Percentiles rank a stretch among this genome's conserved stretches.
Conservation (phyloP, 2,797 vertebrate species). For the Hippopotamyrus pictus region DNA sequence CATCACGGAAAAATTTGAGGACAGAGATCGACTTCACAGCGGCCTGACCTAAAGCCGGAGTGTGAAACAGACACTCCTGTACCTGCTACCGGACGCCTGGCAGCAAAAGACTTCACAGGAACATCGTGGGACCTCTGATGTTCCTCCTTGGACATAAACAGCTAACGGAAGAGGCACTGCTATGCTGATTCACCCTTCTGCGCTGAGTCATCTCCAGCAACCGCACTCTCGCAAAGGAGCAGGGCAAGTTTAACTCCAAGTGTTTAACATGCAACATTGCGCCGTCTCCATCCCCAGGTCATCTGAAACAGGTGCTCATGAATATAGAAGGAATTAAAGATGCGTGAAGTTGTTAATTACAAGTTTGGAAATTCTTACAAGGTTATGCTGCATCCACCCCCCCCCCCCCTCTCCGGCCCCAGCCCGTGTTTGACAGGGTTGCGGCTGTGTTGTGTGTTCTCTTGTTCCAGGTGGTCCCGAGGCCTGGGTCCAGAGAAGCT, state of each 20-base stretch:
- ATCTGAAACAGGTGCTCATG: constrained; percentile 58
- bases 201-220: background rate
- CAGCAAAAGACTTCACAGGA: background rate
- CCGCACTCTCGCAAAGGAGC: background rate
- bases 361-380: constrained; percentile 49
- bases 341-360: constrained; percentile 58
- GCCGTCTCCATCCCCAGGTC: constrained; percentile 41
- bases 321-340: constrained; percentile 58
- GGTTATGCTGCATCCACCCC: constrained; percentile 36
- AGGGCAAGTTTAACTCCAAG: constrained; percentile 28
- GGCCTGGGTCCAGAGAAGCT: background rate
- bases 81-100: background rate
- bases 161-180: background rate
- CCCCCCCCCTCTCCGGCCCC: background rate
- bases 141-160: background rate
- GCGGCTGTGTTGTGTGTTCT: constrained; percentile 27
- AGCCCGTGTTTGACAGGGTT: constrained; percentile 30
- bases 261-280: constrained; percentile 44
- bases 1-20: background rate
- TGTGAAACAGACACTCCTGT: background rate
- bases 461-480: constrained; percentile 22
- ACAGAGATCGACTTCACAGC: background rate
- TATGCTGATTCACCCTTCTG: constrained; percentile 12
- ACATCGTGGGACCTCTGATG: background rate
- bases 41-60: background rate